These are phyloP conservation scores for Apodemus speciosus DNA, from an alignment of 2,113 vertebrate species.

Conservation along the genomic window DNA sequence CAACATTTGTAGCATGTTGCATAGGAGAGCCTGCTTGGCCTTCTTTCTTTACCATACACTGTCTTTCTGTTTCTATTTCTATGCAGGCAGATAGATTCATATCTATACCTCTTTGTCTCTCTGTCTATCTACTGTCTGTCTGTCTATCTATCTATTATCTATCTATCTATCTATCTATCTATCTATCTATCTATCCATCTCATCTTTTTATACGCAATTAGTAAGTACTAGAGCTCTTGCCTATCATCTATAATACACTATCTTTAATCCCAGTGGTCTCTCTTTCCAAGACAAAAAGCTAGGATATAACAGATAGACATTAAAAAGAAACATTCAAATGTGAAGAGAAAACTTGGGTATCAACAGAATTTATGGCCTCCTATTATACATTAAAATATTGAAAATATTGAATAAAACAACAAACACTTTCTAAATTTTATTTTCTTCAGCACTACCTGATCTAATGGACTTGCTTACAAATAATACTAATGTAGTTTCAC, in stretches of 20 bases:
- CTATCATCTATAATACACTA: neutral
- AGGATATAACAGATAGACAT: neutral
- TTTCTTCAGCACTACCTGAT: neutral
- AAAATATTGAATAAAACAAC: neutral
- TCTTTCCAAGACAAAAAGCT: neutral
- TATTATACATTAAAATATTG: neutral
- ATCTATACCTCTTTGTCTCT: no score
- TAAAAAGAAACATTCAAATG: neutral
- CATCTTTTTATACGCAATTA: neutral
- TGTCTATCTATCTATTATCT: neutral
- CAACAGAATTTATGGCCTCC: neutral
- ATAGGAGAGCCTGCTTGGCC: fast-evolving
- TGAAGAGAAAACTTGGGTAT: neutral
- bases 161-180: neutral
- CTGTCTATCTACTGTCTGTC: neutral
- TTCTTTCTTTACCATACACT: neutral
- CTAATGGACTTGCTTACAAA: neutral
- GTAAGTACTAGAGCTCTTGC: no score
- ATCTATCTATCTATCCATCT: neutral
- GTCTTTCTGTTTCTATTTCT: neutral
- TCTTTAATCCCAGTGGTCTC: no score
- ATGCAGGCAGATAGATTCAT: neutral
- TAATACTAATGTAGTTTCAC: neutral
- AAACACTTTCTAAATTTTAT: neutral
- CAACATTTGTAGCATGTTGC: fast-evolving